Conservation (phyloP, 2,113 vertebrate species). For the Clinocottus analis region DNA sequence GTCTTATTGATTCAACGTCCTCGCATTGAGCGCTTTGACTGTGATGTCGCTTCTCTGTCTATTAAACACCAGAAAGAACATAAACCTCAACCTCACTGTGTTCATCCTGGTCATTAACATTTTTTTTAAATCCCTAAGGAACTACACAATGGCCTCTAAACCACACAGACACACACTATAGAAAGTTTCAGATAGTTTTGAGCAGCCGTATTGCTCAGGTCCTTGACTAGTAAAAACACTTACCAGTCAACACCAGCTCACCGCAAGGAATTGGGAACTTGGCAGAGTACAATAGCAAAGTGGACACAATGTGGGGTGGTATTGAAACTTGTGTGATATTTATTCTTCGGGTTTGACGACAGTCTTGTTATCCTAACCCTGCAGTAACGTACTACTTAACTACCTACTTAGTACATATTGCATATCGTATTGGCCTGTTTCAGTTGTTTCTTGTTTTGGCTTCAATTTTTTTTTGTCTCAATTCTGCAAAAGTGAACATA, state of each 20-base stretch:
- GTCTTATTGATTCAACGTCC: neutral
- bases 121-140: neutral
- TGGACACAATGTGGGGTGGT: neutral
- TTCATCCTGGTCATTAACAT: neutral
- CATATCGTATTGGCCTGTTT: no score
- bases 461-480: slow-evolving; percentile 8
- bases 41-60: slow-evolving; percentile 1
- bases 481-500: slow-evolving; percentile 9
- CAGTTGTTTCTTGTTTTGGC: neutral
- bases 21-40: neutral
- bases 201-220: neutral
- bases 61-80: neutral
- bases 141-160: neutral
- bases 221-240: neutral
- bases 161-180: neutral
- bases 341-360: neutral
- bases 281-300: neutral
- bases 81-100: neutral
- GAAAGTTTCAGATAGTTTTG: neutral
- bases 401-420: neutral
- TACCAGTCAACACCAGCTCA: neutral
- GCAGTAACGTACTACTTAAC: neutral
- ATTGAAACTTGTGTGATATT: neutral
- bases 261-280: neutral
- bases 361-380: neutral